Conservation (phyloP, 2,113 vertebrate species). For the Promerops cafer region DNA sequence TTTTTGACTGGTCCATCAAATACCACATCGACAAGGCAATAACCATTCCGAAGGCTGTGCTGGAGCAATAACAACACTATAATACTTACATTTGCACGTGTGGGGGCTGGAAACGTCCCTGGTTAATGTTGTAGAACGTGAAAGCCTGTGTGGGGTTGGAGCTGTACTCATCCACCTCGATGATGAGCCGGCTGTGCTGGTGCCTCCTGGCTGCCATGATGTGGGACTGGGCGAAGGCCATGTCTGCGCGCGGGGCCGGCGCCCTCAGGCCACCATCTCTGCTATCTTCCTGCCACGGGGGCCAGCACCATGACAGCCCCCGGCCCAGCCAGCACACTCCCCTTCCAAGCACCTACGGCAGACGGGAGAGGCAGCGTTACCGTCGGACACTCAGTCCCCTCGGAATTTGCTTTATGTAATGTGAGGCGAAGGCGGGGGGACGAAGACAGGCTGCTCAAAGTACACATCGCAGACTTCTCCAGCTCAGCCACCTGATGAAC, state of each 20-base stretch:
- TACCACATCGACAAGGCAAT: neutral
- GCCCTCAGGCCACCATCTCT: conserved; percentile 56
- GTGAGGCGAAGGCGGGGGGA: neutral
- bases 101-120: conserved; percentile 95
- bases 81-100: conserved; percentile 94
- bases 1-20: conserved; percentile 7
- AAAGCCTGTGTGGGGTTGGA: conserved; percentile 97
- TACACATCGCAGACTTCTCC: conserved; percentile 42
- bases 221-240: conserved; percentile 95
- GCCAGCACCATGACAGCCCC: conserved; percentile 53
- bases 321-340: neutral
- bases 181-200: conserved; percentile 79
- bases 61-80: neutral
- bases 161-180: conserved; percentile 97
- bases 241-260: conserved; percentile 57
- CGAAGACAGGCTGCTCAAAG: neutral
- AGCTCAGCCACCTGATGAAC: conserved; percentile 52
- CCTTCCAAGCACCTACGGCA: conserved; percentile 53
- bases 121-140: conserved; percentile 99
- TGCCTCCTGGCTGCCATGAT: conserved; percentile 89
- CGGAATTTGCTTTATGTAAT: conserved; percentile 19
- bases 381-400: conserved; percentile 18
- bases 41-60: conserved; percentile 13
- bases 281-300: conserved; percentile 35
- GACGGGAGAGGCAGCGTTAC: conserved; percentile 29